Base-by-base conservation (phyloP, 2,888 invertebrate species). In the Phlogophora meticulosa region DNA sequence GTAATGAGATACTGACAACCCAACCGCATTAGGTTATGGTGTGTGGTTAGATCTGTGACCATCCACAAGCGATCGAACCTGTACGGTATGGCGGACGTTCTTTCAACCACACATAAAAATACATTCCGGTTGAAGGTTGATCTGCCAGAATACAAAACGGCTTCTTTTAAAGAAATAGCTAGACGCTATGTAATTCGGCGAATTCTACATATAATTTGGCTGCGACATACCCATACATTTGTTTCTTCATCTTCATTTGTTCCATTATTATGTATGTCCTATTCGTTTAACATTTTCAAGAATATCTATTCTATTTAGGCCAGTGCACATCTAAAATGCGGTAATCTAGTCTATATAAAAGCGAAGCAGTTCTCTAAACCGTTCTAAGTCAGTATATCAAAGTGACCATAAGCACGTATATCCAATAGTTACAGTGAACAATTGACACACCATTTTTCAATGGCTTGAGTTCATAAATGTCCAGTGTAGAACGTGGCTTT, bases 381-480 rank as follows among this genome's bases (percentile, higher is more conserved):
- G 28, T 36, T 24, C 15, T 34, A 49, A 49, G 38, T 43, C 43
- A 43, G 15, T 55, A 61, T 56, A 68, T 55, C 20, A 53, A 36
- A 68, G 40, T 20, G 22, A 48, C 70, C 32, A 56, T 46, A 76
- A 24, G 28, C 75, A 59, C 68, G 59, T 75, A 68, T 51, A 65
- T 46, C 67, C 67, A 74, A 68, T 59, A 76, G 60, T 56, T 59
- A 69, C 49, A 76, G 51, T 52, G 77, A 76, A 64, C 72, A 73
- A 76, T 70, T 73, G 72, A 70, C 62, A 71, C 73, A 51, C 38
- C 64, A 74, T 76, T 74, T 74, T 74, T 74, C 77, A 73, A 45
- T 73, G 48, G 73, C 76, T 76, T 76, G 62, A 64, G 73, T 63
- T 74, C 73, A 74, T 74, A 74, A 74, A 74, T 71, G 73, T 74